Percentiles rank a stretch among this genome's conserved stretches.
Evolutionary conservation across 2,797 vertebrate genomes (phyloP).

Genomic region (Cryptoblepharus egeriae): DNA sequence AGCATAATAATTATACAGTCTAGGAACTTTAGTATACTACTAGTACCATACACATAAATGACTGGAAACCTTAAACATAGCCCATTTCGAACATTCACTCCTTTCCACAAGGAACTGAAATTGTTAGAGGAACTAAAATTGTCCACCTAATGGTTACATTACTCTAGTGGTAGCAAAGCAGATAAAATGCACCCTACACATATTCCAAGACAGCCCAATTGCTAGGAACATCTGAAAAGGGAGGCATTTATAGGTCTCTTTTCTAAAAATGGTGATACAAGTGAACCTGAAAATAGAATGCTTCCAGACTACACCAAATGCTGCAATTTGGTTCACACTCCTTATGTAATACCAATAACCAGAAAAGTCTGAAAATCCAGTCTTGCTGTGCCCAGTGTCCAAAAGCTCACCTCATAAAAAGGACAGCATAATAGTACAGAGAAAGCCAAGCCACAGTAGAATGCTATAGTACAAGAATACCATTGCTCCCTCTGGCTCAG

Average conservation of each 20-base stretch:
- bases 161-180: background rate
- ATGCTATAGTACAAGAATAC: background rate
- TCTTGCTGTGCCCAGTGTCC: background rate
- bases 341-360: no score
- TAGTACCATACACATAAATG: background rate
- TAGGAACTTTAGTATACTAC: background rate
- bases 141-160: background rate
- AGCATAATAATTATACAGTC: no score
- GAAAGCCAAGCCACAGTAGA: background rate
- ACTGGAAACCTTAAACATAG: background rate
- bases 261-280: background rate
- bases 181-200: background rate
- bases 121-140: background rate
- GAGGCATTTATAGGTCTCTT: background rate
- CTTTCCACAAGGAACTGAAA: no score
- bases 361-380: background rate
- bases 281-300: background rate
- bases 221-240: background rate
- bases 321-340: background rate
- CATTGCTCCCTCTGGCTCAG: background rate
- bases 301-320: background rate
- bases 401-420: background rate
- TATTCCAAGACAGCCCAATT: background rate
- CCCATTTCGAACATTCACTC: background rate
- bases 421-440: background rate